These are phyloP conservation scores for Verasper variegatus DNA, from an alignment of 2,113 vertebrate genomes.

Conservation along the genomic window DNA sequence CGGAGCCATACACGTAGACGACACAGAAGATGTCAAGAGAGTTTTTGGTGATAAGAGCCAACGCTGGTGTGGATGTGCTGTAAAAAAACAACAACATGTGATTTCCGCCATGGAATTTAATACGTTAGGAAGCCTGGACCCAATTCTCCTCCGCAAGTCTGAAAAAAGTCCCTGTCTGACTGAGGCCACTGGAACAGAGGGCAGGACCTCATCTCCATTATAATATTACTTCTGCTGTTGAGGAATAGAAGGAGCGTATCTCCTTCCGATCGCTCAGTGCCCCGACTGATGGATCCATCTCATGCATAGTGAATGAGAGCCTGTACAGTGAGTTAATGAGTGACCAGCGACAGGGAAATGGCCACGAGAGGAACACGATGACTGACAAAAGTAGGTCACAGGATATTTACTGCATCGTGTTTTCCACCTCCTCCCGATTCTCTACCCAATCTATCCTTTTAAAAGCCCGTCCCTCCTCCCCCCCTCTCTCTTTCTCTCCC, in stretches of 20 bases:
- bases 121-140: too few species aligned
- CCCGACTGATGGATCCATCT: slow-evolving; percentile 23
- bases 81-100: too few species aligned
- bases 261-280: not conserved
- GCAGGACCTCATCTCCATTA: not conserved
- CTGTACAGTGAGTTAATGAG: slow-evolving; percentile 46
- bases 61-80: too few species aligned
- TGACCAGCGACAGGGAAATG: slow-evolving; percentile 51
- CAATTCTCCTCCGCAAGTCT: too few species aligned
- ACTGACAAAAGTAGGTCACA: slow-evolving; percentile 66
- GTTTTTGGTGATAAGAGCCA: too few species aligned
- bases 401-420: slow-evolving; percentile 32
- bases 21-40: not conserved
- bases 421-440: slow-evolving; percentile 36
- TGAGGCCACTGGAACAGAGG: not conserved
- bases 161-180: not conserved
- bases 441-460: slow-evolving; percentile 19
- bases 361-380: slow-evolving; percentile 35
- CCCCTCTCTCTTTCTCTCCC: not conserved
- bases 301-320: slow-evolving; percentile 43
- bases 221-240: not conserved
- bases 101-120: too few species aligned
- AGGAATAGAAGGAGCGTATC: slow-evolving; percentile 4
- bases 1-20: too few species aligned
- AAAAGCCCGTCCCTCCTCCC: slow-evolving; percentile 4